Evolutionary conservation across 2,113 vertebrate genomes (phyloP).

Genomic region (Spermophilus dauricus): DNA sequence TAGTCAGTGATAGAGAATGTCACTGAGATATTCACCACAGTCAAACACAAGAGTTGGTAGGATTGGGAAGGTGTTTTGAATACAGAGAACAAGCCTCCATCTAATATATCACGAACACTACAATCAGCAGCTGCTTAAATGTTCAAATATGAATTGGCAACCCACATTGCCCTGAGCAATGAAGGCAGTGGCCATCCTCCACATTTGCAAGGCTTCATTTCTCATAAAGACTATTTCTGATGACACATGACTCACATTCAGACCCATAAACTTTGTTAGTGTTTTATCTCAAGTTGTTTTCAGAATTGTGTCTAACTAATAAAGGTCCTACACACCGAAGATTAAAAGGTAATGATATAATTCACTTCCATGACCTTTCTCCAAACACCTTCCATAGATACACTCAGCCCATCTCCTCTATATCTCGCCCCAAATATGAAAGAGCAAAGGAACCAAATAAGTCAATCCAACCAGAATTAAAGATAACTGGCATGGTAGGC

Average conservation of each 20-base stretch:
- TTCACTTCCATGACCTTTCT: background rate
- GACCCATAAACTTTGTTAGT: background rate
- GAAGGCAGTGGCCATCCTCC: background rate
- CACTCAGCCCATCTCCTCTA: background rate
- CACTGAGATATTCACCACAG: background rate
- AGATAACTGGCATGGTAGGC: background rate
- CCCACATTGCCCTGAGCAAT: background rate
- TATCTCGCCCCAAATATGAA: background rate
- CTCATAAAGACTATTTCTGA: background rate
- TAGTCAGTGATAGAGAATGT: background rate
- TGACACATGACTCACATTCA: background rate
- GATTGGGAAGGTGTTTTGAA: background rate
- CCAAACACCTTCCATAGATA: slow-evolving; percentile 27
- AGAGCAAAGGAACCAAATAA: background rate
- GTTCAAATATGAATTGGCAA: background rate
- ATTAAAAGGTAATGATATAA: slow-evolving; percentile 38
- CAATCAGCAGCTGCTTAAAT: background rate
- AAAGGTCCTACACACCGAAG: background rate
- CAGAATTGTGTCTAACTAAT: slow-evolving; percentile 35
- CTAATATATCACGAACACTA: background rate
- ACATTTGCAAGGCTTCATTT: background rate
- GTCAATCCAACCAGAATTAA: slow-evolving; percentile 31
- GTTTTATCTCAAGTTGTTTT: slow-evolving; percentile 2
- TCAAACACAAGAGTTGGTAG: background rate
- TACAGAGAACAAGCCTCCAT: background rate